Percentiles rank a stretch among this genome's conserved stretches.
Conservation (phyloP, 2,113 vertebrate genomes). For the Dipodomys spectabilis region DNA sequence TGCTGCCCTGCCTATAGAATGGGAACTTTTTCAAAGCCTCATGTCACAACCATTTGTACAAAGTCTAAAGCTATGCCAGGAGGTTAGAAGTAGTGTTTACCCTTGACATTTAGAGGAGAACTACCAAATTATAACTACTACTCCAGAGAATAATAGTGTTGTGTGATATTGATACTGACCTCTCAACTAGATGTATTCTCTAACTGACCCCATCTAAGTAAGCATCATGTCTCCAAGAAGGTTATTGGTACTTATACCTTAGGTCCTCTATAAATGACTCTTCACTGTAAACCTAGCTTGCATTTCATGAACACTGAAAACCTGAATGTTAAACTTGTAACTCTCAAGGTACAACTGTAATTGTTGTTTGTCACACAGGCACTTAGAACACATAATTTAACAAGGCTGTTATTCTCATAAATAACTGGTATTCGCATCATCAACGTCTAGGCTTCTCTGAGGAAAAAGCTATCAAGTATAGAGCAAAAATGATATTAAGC, state of each 20-base stretch:
- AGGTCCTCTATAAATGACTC: not conserved
- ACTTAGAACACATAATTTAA: slow-evolving; percentile 12
- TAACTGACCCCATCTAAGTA: not conserved
- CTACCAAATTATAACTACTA: not conserved
- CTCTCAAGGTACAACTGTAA: not conserved
- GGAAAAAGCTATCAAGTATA: not conserved
- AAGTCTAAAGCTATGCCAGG: not conserved
- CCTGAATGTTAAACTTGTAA: not conserved
- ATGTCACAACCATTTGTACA: not conserved
- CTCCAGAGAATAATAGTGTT: not conserved
- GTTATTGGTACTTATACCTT: not conserved
- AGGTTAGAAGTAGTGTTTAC: not conserved
- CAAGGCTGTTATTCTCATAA: not conserved
- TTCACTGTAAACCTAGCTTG: not conserved
- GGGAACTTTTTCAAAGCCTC: not conserved
- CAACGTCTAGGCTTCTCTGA: not conserved
- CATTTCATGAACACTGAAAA: not conserved
- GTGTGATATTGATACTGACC: not conserved
- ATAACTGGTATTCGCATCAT: not conserved
- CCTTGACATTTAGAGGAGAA: not conserved
- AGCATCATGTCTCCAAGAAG: not conserved
- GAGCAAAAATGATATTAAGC: not conserved
- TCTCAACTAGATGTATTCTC: not conserved
- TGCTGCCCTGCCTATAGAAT: not conserved
- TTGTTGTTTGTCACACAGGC: not conserved